phyloP scores from a whole-genome alignment of 1,140 invertebrate genomes.

The Harlomillsia oculata region DNA sequence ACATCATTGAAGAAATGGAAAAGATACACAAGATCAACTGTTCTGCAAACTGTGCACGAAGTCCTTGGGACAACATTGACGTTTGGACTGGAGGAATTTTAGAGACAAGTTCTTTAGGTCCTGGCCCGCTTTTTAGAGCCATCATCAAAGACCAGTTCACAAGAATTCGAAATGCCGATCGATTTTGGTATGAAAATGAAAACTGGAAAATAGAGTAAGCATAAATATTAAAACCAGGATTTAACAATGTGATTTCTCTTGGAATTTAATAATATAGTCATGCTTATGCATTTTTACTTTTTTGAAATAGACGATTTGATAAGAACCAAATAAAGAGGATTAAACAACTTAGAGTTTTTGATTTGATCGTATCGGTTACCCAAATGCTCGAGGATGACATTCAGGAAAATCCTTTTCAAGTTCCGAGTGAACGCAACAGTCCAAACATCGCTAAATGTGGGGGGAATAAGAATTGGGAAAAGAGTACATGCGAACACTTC shows the following conservation, averaged over 20 bases:
- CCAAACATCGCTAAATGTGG: background rate
- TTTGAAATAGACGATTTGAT: slow-evolving; percentile 47
- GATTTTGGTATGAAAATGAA: slow-evolving; percentile 52
- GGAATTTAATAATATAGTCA: background rate
- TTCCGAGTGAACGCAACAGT: slow-evolving; percentile 31
- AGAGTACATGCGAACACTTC: slow-evolving; percentile 8
- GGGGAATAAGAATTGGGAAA: slow-evolving; percentile 3
- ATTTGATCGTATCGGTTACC: slow-evolving; percentile 49
- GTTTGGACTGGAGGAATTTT: slow-evolving; percentile 58
- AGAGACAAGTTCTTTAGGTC: slow-evolving; percentile 48
- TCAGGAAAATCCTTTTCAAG: slow-evolving; percentile 49
- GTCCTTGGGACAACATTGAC: slow-evolving; percentile 48
- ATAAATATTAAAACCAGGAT: slow-evolving; percentile 37
- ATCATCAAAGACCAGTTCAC: slow-evolving; percentile 50
- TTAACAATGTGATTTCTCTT: background rate
- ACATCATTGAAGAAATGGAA: background rate
- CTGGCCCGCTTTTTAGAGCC: slow-evolving; percentile 51
- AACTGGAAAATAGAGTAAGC: slow-evolving; percentile 43
- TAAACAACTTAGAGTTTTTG: slow-evolving; percentile 45
- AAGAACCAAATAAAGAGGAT: slow-evolving; percentile 47
- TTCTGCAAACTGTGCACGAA: background rate
- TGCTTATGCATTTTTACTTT: slow-evolving; percentile 7
- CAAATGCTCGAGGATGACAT: slow-evolving; percentile 46
- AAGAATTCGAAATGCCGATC: slow-evolving; percentile 48
- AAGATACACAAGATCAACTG: background rate